A percentile compares a stretch with the other conserved stretches of the same genome.
These are phyloP conservation scores for Telenomus remus DNA, from an alignment of 1,140 invertebrate species.

Conservation along the genomic window DNA sequence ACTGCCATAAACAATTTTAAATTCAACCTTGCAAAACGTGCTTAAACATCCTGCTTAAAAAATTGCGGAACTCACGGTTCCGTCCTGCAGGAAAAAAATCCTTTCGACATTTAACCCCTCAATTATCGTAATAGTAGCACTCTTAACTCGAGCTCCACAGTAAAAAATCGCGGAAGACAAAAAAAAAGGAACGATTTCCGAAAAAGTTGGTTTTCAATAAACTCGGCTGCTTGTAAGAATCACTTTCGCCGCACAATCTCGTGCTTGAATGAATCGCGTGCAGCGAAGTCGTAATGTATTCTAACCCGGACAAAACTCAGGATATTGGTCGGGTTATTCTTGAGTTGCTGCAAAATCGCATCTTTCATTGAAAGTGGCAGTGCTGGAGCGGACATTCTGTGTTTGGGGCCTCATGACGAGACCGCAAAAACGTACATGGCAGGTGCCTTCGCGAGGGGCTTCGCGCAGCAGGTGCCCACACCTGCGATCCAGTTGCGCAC, in stretches of 20 bases:
- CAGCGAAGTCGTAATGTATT: slow-evolving; percentile 9
- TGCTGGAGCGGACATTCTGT: slow-evolving; percentile 18
- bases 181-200: slow-evolving; percentile 2
- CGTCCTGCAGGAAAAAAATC: no score
- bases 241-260: slow-evolving; percentile 44
- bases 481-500: slow-evolving; percentile 45
- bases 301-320: slow-evolving; percentile 35
- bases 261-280: slow-evolving; percentile 25
- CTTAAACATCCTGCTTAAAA: no score
- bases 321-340: slow-evolving; percentile 43
- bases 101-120: no score
- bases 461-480: slow-evolving; percentile 37
- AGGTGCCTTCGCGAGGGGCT: slow-evolving; percentile 49
- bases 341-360: slow-evolving; percentile 18
- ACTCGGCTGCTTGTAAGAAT: slow-evolving; percentile 26
- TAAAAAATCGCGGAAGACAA: no score
- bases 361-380: slow-evolving; percentile 17
- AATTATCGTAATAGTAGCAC: no score
- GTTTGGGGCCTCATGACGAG: slow-evolving; percentile 10
- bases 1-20: no score
- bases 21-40: no score
- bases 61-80: no score
- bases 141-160: no score
- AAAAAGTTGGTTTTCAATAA: slow-evolving; percentile 22
- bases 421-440: slow-evolving; percentile 36